phyloP scores from a whole-genome alignment of 2,113 vertebrate genomes.

The Pholis gunnellus region DNA sequence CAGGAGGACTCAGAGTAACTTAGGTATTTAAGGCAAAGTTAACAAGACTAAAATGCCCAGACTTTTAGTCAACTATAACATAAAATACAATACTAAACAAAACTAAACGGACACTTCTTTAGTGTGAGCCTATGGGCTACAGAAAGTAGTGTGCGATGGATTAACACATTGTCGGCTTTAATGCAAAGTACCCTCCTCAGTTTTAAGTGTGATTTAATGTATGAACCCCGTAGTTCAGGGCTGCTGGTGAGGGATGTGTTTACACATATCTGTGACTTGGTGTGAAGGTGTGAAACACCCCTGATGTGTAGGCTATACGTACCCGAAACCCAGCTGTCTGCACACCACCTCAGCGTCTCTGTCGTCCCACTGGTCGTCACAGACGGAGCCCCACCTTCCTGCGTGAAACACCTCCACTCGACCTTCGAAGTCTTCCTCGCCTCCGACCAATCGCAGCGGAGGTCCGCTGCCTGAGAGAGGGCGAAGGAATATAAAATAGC shows the following conservation, averaged over 20 bases:
- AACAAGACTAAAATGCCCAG: no score
- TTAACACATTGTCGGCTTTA: background rate
- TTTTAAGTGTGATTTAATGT: background rate
- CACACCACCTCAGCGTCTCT: constrained; percentile 93
- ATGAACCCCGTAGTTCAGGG: background rate
- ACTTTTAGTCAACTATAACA: no score
- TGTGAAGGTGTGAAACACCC: background rate
- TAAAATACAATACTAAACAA: no score
- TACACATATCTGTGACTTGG: background rate
- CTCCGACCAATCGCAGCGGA: constrained; percentile 89
- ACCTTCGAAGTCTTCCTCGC: constrained; percentile 91
- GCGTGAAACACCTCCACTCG: constrained; percentile 91
- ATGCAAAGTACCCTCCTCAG: background rate
- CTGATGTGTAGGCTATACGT: constrained; percentile 32
- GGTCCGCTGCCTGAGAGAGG: constrained; percentile 84
- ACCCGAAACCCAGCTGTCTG: constrained; percentile 91
- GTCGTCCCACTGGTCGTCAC: constrained; percentile 93
- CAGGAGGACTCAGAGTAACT: no score
- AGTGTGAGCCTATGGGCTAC: background rate
- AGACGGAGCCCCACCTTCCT: constrained; percentile 91
- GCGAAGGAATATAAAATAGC: background rate
- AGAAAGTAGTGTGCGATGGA: background rate
- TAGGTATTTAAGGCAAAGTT: no score
- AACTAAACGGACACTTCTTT: no score
- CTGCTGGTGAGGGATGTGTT: background rate